Base-by-base conservation (phyloP, 1,140 invertebrate species). In the Lysiphlebus fabarum region DNA sequence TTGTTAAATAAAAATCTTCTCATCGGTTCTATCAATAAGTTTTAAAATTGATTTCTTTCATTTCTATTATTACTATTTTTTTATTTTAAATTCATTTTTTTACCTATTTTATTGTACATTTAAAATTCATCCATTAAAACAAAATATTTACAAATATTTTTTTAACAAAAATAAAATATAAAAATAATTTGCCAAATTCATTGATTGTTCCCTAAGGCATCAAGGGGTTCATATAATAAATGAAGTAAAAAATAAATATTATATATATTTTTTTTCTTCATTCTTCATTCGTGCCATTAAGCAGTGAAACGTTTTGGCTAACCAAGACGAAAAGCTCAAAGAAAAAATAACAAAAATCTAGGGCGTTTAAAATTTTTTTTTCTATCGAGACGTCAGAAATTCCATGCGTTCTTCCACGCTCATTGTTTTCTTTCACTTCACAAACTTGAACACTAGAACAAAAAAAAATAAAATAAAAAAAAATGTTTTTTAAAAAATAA, bases 281-380 rank as follows among this genome's bases (percentile, higher is more conserved):
- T 60, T 65, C 65, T 65, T 62, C 62, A 62, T 61, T 63, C 73
- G 65, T 75, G 65, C 75, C 77, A 79, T 79, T 79, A 76, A 77
- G 49, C 49, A 66, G 72, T 75, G 65, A 76, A 76, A 61, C 69
- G 68, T 17, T 76, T 78, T 76, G 75, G 74, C 77, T 79, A 79
- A 79, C 77, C 77, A 70, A 77, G 72, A 77, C 72, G 76, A 77
- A 78, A 78, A 77, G 77, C 69, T 69, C 17, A 26, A 26, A 26
- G 17, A 26, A 1, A 26, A 26, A 26, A 26, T 26, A 26, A 42
- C 49, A 59, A 59, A 59, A 59, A 44, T 36, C 59, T n/a, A 50
- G 64, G 59, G 14, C 65, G 62, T 64, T 69, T 69, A 75, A 69
- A 48, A n/a, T n/a, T n/a, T n/a, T 58, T 51, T 37, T 53, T 51